These are phyloP conservation scores for Macrosiphum euphorbiae DNA, from an alignment of 2,888 invertebrate genomes.

Conservation along the genomic window DNA sequence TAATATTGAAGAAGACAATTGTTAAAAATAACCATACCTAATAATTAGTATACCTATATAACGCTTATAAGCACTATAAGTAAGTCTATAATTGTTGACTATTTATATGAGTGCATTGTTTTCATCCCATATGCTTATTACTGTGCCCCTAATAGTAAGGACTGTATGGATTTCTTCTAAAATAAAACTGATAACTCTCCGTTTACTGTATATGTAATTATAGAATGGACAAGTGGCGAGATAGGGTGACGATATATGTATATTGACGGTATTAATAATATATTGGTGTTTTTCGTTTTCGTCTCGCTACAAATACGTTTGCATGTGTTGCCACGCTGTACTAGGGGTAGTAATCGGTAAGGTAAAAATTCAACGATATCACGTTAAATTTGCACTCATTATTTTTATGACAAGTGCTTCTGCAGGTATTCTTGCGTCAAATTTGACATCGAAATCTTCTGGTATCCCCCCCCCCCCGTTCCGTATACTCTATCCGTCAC, in stretches of 20 bases:
- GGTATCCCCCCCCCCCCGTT: too few relatives aligned
- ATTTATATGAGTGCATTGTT: neutral
- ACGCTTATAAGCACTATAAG: too few relatives aligned
- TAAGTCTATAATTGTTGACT: neutral
- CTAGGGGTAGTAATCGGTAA: neutral
- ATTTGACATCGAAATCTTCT: too few relatives aligned
- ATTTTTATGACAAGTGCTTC: neutral
- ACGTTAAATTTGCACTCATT: neutral
- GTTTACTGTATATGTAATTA: neutral
- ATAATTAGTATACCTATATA: neutral
- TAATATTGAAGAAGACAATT: neutral
- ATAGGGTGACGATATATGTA: neutral
- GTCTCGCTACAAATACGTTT: neutral
- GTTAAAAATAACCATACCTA: too few relatives aligned
- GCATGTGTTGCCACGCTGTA: neutral
- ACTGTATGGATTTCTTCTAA: neutral
- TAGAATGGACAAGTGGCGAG: neutral
- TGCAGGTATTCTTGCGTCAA: too few relatives aligned
- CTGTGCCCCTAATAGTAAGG: neutral
- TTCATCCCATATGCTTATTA: neutral
- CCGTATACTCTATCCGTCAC: neutral
- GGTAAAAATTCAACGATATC: neutral
- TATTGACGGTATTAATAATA: neutral
- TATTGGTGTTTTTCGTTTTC: neutral
- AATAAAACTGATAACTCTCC: neutral